Base-by-base conservation (phyloP, 2,888 invertebrate species). In the Diarsia rubi region DNA sequence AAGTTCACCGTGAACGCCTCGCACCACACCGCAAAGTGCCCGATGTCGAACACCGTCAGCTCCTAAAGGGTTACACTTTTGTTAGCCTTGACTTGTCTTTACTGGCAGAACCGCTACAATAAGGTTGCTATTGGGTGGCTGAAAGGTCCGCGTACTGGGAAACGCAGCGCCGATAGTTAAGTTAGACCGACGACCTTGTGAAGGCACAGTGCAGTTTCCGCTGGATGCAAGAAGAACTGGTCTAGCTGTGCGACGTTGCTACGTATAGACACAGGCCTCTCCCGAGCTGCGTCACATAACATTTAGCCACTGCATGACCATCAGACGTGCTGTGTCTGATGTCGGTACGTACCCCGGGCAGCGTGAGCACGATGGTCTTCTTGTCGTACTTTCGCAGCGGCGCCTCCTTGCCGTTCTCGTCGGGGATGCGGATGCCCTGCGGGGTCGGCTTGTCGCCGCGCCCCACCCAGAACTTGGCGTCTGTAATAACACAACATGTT, bases 381-480 rank as follows among this genome's bases (percentile, higher is more conserved):
- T 97, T 97, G 93, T 98, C 98, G 94, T 99, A 99, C 83, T 97
- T 97, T 45, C 98, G 97, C 76, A 99, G 96, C 2, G 99, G 98
- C 47, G 95, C 92, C 91, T 98, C 98, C 91, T 98, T 98, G 86
- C 99, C 99, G 92, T 99, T 99, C 96, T 99, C 99, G 93, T 99
- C 99, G 0, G 99, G 98, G 59, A 99, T 98, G 69, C 98, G 97
- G 81, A 98, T 97, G 54, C 99, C 99, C 89, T 98, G 98, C 2
- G 98, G 97, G 0, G 98, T 97, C 0, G 99, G 98, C 90, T 98
- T 97, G 45, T 97, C 96, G 2, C 99, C 99, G 69, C 97, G 97
- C 1, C 99, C 99, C 82, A 98, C 98, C 98, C 99, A 99, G 95
- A 99, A 99, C 95, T 99, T 99, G 0, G 99, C 99, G 94, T 99